phyloP scores from a whole-genome alignment of 2,797 vertebrate species.

The Sardinella longiceps region DNA sequence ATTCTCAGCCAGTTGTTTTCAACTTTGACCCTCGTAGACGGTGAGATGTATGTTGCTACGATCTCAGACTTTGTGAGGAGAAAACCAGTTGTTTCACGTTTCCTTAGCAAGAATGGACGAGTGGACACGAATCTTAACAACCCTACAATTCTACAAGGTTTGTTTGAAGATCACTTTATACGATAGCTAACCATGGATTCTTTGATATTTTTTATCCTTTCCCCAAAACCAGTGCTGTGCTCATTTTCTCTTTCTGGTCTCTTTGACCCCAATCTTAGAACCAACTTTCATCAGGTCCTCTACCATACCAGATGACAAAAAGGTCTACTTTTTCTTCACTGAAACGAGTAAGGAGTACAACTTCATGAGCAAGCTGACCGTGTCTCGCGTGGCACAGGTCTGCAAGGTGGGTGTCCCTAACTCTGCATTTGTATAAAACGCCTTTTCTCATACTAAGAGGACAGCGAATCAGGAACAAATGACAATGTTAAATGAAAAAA shows the following conservation, averaged over 20 bases:
- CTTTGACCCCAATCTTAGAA: constrained; percentile 64
- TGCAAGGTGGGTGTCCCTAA: constrained; percentile 70
- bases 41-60: constrained; percentile 83
- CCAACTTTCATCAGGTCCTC: constrained; percentile 80
- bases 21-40: constrained; percentile 67
- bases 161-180: constrained; percentile 47
- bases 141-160: constrained; percentile 76
- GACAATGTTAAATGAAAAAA: too few species aligned
- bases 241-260: constrained; percentile 41
- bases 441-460: too few species aligned
- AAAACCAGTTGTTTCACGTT: constrained; percentile 77
- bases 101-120: constrained; percentile 66
- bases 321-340: constrained; percentile 87
- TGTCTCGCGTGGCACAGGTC: constrained; percentile 70
- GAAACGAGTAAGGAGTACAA: constrained; percentile 66
- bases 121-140: constrained; percentile 74
- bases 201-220: background rate
- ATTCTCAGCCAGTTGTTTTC: background rate
- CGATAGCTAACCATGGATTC: background rate
- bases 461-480: too few species aligned
- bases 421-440: too few species aligned
- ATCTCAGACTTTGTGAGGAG: constrained; percentile 78
- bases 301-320: constrained; percentile 59
- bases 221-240: background rate
- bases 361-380: constrained; percentile 47